Evolutionary conservation across 2,888 invertebrate species (phyloP).

Genomic region (Cheilosia grossa): DNA sequence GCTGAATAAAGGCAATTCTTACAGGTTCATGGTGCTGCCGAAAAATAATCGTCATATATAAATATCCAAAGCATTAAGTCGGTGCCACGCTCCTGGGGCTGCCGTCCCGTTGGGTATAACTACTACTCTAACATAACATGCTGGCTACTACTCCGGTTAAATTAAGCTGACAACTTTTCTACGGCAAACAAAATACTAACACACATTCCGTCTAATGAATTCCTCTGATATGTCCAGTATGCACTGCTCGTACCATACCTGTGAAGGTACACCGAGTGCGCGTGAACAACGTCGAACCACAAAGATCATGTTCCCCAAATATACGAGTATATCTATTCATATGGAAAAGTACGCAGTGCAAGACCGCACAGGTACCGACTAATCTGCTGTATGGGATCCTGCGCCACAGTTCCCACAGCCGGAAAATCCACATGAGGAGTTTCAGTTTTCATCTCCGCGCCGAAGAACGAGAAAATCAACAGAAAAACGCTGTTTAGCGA

Average conservation of each 20-base stretch:
- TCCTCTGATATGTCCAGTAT: constrained; percentile 18
- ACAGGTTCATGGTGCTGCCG: too few relatives aligned
- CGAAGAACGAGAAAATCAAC: constrained; percentile 19
- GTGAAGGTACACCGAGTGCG: constrained; percentile 6
- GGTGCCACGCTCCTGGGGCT: too few relatives aligned
- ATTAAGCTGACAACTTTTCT: constrained; percentile 39
- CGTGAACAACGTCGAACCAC: constrained; percentile 25
- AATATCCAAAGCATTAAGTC: background rate
- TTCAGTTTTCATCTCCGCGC: constrained; percentile 58
- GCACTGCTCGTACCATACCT: constrained; percentile 18
- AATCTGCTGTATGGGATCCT: constrained; percentile 53
- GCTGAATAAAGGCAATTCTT: too few relatives aligned
- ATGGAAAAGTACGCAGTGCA: constrained; percentile 16
- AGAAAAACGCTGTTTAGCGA: constrained; percentile 51
- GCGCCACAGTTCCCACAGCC: constrained; percentile 56
- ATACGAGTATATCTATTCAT: constrained; percentile 49
- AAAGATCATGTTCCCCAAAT: constrained; percentile 52
- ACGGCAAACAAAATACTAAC: constrained; percentile 23
- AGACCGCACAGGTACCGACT: constrained; percentile 47
- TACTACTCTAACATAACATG: background rate
- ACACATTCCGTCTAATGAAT: constrained; percentile 25
- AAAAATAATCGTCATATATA: too few relatives aligned
- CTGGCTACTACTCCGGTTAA: constrained; percentile 20
- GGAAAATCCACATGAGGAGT: constrained; percentile 61
- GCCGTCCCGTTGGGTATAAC: background rate